Evolutionary conservation across 2,888 invertebrate genomes (phyloP).

Genomic region (Lobophora halterata): DNA sequence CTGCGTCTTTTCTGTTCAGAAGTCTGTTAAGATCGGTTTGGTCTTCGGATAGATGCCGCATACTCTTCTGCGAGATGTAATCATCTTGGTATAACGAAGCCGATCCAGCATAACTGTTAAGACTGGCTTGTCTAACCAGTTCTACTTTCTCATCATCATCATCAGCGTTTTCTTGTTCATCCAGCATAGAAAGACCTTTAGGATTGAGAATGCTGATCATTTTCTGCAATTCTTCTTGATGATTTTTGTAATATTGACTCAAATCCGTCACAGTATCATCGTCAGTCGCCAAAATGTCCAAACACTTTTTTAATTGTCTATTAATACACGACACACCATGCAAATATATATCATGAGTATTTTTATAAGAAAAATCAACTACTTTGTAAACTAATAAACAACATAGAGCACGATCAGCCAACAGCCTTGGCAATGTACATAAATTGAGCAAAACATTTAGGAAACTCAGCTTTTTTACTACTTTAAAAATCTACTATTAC

Average conservation of each 20-base stretch:
- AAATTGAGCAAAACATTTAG: too few species aligned
- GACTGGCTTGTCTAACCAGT: constrained; percentile 49
- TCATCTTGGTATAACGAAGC: constrained; percentile 66
- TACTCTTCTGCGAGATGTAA: constrained; percentile 56
- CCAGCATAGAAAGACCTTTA: constrained; percentile 58
- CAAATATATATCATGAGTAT: constrained; percentile 68
- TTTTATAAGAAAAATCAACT: constrained; percentile 36
- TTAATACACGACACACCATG: constrained; percentile 73
- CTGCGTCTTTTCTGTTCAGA: constrained; percentile 79
- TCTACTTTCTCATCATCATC: constrained; percentile 65
- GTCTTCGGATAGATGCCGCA: constrained; percentile 66
- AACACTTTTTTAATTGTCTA: constrained; percentile 80
- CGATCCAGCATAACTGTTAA: constrained; percentile 58
- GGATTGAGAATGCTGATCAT: constrained; percentile 64
- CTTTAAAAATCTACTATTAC: too few species aligned
- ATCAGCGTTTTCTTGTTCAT: constrained; percentile 59
- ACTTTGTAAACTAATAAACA: constrained; percentile 10
- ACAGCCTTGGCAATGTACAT: constrained; percentile 21
- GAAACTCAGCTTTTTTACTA: too few species aligned
- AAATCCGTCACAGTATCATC: constrained; percentile 66
- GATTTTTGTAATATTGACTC: constrained; percentile 63
- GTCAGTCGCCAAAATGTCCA: constrained; percentile 81
- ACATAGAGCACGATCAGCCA: constrained; percentile 29
- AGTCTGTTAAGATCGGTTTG: constrained; percentile 66
- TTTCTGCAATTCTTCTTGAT: constrained; percentile 66